A percentile compares a stretch with the other conserved stretches of the same genome.
Conservation (phyloP, 2,888 invertebrate genomes). For the Fragum fragum region DNA sequence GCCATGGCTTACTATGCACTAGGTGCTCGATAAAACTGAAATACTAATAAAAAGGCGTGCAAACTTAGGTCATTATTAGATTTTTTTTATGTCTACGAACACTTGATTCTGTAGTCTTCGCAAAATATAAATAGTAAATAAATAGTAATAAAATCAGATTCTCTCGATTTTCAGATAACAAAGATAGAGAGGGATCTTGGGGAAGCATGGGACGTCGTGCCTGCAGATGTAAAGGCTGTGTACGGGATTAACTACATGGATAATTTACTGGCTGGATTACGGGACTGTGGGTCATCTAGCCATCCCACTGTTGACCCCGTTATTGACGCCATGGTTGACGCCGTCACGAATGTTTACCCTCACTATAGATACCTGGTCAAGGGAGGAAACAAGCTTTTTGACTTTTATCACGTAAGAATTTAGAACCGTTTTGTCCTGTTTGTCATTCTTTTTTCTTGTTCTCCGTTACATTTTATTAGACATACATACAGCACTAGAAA, state of each 20-base stretch:
- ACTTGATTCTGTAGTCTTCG: no score
- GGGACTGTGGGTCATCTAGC: conserved; percentile 1
- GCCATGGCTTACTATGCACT: no score
- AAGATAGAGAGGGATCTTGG: conserved; percentile 38
- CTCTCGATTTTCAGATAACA: not conserved
- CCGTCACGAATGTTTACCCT: conserved; percentile 53
- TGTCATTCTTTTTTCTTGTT: no score
- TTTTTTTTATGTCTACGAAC: no score
- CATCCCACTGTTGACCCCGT: conserved; percentile 59
- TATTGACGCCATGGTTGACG: conserved; percentile 62
- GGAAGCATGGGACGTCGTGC: conserved; percentile 34
- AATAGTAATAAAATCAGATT: no score
- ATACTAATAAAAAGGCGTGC: no score
- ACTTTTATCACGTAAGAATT: conserved; percentile 60
- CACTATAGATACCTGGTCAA: conserved; percentile 60
- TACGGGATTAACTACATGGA: conserved; percentile 55
- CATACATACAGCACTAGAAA: no score
- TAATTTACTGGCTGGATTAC: conserved; percentile 14
- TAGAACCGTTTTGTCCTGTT: no score
- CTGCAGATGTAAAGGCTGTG: conserved; percentile 36
- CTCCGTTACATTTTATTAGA: no score
- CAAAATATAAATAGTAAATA: no score
- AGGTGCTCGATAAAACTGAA: no score
- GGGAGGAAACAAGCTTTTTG: conserved; percentile 50
- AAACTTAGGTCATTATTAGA: no score